Conservation (phyloP, 2,888 invertebrate species). For the Noctua fimbriata region DNA sequence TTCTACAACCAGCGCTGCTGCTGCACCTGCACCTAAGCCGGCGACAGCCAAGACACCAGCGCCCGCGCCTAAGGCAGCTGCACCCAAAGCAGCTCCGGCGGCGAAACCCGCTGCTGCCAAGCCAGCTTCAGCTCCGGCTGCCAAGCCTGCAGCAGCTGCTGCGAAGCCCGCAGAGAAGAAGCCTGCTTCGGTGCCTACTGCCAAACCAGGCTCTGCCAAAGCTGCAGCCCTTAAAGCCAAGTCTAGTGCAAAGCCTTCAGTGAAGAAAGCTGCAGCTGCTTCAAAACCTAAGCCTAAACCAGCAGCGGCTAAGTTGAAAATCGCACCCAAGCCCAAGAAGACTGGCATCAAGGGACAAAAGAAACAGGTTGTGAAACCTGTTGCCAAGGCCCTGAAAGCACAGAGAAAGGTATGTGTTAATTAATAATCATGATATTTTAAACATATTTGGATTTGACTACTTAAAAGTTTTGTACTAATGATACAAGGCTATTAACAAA, state of each 20-base stretch:
- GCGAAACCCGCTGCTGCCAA: slow-evolving; percentile 84
- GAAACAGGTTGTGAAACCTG: slow-evolving; percentile 88
- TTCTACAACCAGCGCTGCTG: slow-evolving; percentile 71
- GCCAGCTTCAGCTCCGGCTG: slow-evolving; percentile 87
- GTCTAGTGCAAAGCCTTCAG: slow-evolving; percentile 88
- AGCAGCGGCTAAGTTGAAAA: slow-evolving; percentile 87
- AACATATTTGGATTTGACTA: neutral
- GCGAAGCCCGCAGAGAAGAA: slow-evolving; percentile 84
- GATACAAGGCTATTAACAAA: neutral
- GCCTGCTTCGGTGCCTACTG: slow-evolving; percentile 81
- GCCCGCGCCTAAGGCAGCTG: slow-evolving; percentile 86
- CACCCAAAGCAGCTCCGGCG: slow-evolving; percentile 81
- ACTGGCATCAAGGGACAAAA: slow-evolving; percentile 90
- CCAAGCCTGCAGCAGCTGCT: slow-evolving; percentile 84
- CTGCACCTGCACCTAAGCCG: slow-evolving; percentile 79
- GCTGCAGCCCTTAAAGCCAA: slow-evolving; percentile 88
- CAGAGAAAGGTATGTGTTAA: slow-evolving; percentile 93
- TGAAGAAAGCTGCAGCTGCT: slow-evolving; percentile 88
- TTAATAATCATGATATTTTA: neutral
- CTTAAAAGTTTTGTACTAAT: neutral
- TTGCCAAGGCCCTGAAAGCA: slow-evolving; percentile 95
- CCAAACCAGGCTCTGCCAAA: slow-evolving; percentile 89
- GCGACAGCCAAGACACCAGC: slow-evolving; percentile 84
- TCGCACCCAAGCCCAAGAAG: slow-evolving; percentile 90
- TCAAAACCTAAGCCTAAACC: slow-evolving; percentile 88